Evolutionary conservation across 2,888 invertebrate species (phyloP), one percentile per base, ranked within the genome.

Genomic region (Gisinianus flammeolus): DNA sequence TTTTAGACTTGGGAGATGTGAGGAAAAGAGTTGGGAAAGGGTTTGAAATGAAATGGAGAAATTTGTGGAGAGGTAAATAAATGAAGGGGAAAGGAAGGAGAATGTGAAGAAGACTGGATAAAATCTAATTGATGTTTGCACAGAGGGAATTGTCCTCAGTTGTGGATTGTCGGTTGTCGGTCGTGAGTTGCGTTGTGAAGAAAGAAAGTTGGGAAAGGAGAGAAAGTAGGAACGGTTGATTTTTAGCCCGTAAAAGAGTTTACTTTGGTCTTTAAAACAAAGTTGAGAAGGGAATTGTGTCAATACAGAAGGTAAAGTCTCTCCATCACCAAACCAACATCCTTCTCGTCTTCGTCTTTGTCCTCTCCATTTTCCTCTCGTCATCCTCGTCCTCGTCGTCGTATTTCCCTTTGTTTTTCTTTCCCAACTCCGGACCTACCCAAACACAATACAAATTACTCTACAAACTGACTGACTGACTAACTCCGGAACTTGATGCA

Each of bases 201-300:
- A 16, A 44, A 16, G 44, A 16, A 44, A 44, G 16, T 6, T 16
- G 16, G 16, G 44, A 44, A 16, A 44, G n/a, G 44, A 44, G 16
- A 44, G 44, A 44, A 44, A 44, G 44, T 10, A 16, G 16, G 44
- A 44, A 16, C 6, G 44, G 6, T 44, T 44, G 54, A n/a, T 5
- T 54, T n/a, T n/a, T n/a, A n/a, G n/a, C n/a, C n/a, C n/a, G n/a
- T n/a, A n/a, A n/a, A n/a, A n/a, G n/a, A n/a, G n/a, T n/a, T n/a
- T n/a, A n/a, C n/a, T n/a, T 54, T 54, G 54, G 54, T 54, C 54
- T 54, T 54, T 54, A 54, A 54, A 54, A 54, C 54, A 54, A 54
- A 54, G 54, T 54, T 54, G n/a, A 54, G n/a, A 54, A n/a, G n/a
- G n/a, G n/a, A n/a, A n/a, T n/a, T n/a, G n/a, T 54, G 54, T 54